A percentile compares a stretch with the other conserved stretches of the same genome.
Evolutionary conservation across 2,113 vertebrate genomes (phyloP).

Genomic region (Alexandromys fortis): DNA sequence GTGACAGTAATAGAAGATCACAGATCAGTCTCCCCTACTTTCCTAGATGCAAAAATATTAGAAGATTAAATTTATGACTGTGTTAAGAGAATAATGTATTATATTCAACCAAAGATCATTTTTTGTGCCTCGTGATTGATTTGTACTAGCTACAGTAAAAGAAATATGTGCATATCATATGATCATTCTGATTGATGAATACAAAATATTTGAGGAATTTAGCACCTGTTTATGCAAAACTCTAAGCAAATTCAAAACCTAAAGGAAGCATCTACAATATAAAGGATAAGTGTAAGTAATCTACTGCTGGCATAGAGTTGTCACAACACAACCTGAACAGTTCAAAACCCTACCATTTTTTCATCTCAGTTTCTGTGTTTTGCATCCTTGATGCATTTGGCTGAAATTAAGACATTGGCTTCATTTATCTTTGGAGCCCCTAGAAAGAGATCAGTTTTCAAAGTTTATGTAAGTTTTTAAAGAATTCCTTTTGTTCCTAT

Average conservation of each 20-base stretch:
- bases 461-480: background rate
- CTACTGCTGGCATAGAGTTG: background rate
- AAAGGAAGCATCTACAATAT: background rate
- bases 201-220: background rate
- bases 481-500: background rate
- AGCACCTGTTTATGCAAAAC: background rate
- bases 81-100: background rate
- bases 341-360: background rate
- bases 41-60: background rate
- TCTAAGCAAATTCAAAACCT: background rate
- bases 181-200: background rate
- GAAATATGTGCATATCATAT: background rate
- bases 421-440: background rate
- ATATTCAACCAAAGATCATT: background rate
- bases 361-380: background rate
- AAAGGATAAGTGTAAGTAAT: background rate
- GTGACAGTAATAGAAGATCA: background rate
- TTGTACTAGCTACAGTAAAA: slow-evolving; percentile 12
- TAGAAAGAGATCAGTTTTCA: background rate
- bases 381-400: background rate
- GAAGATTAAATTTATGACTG: slow-evolving; percentile 11
- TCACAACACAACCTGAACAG: background rate
- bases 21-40: background rate
- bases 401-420: background rate
- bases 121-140: background rate